phyloP scores from a whole-genome alignment of 2,113 vertebrate genomes.

The Cephalopholis sonnerati region DNA sequence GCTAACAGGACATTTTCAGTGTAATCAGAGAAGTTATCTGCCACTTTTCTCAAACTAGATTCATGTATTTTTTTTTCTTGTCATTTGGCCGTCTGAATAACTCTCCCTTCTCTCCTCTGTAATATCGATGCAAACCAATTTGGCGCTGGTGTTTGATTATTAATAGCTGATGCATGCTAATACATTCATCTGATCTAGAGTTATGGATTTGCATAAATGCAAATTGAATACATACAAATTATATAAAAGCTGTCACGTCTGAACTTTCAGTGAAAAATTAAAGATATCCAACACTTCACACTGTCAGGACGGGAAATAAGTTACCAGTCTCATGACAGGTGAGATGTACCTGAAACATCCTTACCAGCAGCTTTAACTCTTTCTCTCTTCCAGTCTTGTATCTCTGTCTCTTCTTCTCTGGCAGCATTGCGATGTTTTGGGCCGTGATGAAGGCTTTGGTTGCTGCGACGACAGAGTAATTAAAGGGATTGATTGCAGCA shows the following conservation, averaged over 20 bases:
- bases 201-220: conserved; percentile 1
- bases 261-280: conserved; percentile 33
- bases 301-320: conserved; percentile 24
- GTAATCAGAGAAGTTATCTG: not conserved
- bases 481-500: conserved; percentile 80
- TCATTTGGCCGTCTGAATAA: not conserved
- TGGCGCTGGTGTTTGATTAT: conserved; percentile 16
- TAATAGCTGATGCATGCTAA: conserved; percentile 43
- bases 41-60: not conserved
- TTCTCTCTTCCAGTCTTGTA: not conserved
- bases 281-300: conserved; percentile 8
- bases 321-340: conserved; percentile 5
- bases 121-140: conserved; percentile 9
- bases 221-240: conserved; percentile 25
- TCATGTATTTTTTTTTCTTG: not conserved
- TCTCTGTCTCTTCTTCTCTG: conserved; percentile 9
- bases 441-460: conserved; percentile 75
- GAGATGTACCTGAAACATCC: not conserved
- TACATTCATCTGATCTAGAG: conserved; percentile 29
- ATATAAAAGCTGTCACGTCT: conserved; percentile 16
- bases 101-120: not conserved
- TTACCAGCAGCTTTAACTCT: conserved; percentile 1
- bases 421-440: conserved; percentile 47
- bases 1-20: not conserved
- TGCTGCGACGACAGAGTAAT: conserved; percentile 76